Evolutionary conservation across 2,113 vertebrate genomes (phyloP).

Genomic region (Eptesicus fuscus): DNA sequence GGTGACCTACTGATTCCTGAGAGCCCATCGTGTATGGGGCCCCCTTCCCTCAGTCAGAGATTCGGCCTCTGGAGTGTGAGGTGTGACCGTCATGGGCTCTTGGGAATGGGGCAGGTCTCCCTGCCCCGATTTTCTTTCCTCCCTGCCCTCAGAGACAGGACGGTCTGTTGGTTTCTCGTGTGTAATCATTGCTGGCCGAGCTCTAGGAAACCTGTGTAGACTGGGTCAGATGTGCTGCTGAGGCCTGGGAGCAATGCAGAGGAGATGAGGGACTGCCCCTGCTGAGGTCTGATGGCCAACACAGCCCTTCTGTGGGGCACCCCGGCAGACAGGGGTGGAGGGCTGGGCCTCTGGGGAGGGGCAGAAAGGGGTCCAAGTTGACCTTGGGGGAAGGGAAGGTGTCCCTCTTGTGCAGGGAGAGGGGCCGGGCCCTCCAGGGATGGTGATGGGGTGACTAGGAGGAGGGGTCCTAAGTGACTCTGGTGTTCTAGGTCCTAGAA

Average conservation of each 20-base stretch:
- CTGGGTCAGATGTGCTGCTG: background rate
- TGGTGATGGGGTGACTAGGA: background rate
- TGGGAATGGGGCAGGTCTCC: background rate
- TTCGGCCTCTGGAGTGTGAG: background rate
- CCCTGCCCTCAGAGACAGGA: background rate
- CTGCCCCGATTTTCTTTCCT: background rate
- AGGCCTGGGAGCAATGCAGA: background rate
- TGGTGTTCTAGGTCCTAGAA: background rate
- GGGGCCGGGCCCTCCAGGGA: background rate
- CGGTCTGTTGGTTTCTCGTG: background rate
- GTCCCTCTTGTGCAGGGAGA: background rate
- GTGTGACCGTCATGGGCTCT: background rate
- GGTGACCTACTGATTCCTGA: background rate
- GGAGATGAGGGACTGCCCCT: too few relatives aligned
- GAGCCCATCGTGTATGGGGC: accelerated
- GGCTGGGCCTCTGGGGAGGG: background rate
- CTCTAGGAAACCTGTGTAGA: background rate
- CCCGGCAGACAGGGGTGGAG: background rate
- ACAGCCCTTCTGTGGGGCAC: background rate
- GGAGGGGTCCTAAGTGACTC: background rate
- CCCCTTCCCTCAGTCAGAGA: background rate
- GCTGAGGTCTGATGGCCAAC: background rate
- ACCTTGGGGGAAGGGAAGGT: background rate
- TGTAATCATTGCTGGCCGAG: background rate
- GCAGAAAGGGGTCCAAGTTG: background rate